These are phyloP conservation scores for Xenopus tropicalis DNA, from an alignment of 2,113 vertebrate genomes.

Conservation along the genomic window DNA sequence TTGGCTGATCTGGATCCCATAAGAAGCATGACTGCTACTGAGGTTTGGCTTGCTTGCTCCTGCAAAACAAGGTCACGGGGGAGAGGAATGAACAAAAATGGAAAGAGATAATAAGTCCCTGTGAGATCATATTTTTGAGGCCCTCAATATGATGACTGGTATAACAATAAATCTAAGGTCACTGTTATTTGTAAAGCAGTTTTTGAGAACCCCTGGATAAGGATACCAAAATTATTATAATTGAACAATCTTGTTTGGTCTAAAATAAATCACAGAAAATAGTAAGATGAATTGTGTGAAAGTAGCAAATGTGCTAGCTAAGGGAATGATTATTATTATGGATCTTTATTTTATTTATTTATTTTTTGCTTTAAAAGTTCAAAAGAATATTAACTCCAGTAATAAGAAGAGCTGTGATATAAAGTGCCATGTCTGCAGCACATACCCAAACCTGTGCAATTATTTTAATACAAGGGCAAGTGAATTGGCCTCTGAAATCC, in stretches of 20 bases:
- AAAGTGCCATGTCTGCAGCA: no score
- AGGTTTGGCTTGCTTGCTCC: constrained; percentile 32
- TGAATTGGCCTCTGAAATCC: no score
- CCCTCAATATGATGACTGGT: constrained; percentile 17
- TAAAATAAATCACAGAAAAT: background rate
- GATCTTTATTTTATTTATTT: no score
- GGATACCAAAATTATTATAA: background rate
- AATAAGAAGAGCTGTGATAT: no score
- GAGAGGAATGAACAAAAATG: constrained; percentile 19
- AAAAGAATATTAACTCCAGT: no score
- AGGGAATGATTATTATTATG: no score
- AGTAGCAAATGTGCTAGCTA: no score
- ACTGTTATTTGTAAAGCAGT: constrained; percentile 14
- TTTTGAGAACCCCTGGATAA: background rate
- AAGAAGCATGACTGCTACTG: constrained; percentile 39
- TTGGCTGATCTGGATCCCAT: constrained; percentile 36
- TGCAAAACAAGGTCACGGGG: constrained; percentile 27
- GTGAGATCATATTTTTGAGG: constrained; percentile 20
- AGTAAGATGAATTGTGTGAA: background rate
- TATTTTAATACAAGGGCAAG: no score
- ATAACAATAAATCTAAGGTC: constrained; percentile 23
- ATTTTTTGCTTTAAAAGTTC: background rate
- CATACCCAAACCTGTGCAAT: no score
- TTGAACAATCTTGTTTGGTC: background rate
- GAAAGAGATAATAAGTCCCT: constrained; percentile 34